Percentiles rank a stretch among this genome's conserved stretches.
These are phyloP conservation scores for Erpobdella octoculata DNA, from an alignment of 2,888 invertebrate species.

Conservation along the genomic window DNA sequence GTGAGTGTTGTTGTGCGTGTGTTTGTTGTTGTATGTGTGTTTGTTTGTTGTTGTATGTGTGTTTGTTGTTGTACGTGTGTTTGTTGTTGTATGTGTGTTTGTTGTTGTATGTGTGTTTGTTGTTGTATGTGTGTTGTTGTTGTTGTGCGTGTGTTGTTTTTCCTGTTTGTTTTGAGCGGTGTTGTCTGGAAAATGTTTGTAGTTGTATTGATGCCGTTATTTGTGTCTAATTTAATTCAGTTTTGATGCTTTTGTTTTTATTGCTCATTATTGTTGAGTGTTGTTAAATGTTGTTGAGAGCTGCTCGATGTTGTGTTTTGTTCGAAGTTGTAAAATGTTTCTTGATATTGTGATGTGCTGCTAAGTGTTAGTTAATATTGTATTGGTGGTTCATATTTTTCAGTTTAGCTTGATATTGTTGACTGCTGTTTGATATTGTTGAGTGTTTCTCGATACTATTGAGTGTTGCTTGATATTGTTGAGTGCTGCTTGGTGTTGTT, in stretches of 20 bases:
- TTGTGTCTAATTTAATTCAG: too few relatives aligned
- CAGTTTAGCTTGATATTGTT: too few relatives aligned
- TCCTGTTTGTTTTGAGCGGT: too few relatives aligned
- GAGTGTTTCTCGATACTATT: too few relatives aligned
- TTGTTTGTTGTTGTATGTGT: not conserved
- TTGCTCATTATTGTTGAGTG: not conserved
- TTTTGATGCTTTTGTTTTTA: too few relatives aligned
- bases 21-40: not conserved
- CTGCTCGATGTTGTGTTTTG: not conserved
- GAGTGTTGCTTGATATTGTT: too few relatives aligned
- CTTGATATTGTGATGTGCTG: not conserved
- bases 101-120: not conserved
- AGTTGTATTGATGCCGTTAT: too few relatives aligned
- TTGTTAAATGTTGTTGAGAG: not conserved
- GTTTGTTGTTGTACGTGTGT: not conserved
- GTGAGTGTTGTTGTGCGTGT: constrained; percentile 39
- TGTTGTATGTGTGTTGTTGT: too few relatives aligned
- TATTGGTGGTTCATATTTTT: not conserved
- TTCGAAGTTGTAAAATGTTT: not conserved
- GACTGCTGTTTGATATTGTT: too few relatives aligned
- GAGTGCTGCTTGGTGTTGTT: not conserved
- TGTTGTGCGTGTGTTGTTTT: too few relatives aligned
- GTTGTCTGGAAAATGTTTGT: too few relatives aligned
- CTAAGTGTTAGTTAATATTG: not conserved
- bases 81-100: not conserved